Evolutionary conservation across 2,888 invertebrate genomes (phyloP), one percentile per base, ranked within the genome.

Genomic region (Oasisia sp.): DNA sequence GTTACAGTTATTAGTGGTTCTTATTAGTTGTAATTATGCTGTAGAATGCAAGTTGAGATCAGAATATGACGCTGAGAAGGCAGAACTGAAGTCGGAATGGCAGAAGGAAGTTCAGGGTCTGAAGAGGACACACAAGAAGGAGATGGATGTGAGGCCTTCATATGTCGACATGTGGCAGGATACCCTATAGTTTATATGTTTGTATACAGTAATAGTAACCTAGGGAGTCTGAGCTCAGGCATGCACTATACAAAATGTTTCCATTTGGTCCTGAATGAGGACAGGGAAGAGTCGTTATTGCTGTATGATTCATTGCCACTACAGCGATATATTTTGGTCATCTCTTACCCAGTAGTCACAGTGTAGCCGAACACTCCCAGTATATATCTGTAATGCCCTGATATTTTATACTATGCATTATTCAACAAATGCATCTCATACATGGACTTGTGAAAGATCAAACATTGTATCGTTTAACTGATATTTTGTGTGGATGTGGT

Each of bases 21-120:
- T 38, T 38, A 38, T 38, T 38, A 38, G 38, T 4, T 38, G 38
- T 38, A 38, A 38, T 38, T 50, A 12, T 50, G 27, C 74, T 19
- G 1, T 27, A 74, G 74, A 74, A 27, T 74, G 74, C 27, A 74
- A 74, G 74, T 5, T 74, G 74, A 19, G 74, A 74, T 2, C 5
- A 3, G 74, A 74, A 27, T 74, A 27, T 19, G 74, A 74, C 3
- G 74, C 3, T 27, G 74, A 74, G 74, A 74, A n/a, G 89, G 14
- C 56, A 32, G 95, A 95, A 32, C 93, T 95, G 58, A 94, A 92
- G 45, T 91, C 92, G 32, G 93, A 95, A 91, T 93, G 94, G 50
- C 94, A 95, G 89, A 93, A 94, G 89, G 94, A 95, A 38, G 95
- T 95, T 5, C 44, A 93, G 7, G 94, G 94, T 32, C 93, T 90